Evolutionary conservation across 2,888 invertebrate species (phyloP).

Genomic region (Villa cingulata): DNA sequence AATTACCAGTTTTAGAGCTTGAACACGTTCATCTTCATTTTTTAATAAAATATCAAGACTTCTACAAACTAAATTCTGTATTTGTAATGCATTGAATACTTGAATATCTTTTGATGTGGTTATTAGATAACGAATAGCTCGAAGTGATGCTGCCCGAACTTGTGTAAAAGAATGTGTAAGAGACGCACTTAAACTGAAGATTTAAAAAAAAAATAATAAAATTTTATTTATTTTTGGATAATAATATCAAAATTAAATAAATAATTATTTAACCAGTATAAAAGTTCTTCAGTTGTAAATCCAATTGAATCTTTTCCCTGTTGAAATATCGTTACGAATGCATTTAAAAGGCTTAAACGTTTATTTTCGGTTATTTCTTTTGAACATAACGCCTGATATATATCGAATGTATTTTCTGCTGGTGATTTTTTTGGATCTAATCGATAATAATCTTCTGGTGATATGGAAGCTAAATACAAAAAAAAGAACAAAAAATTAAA

Average conservation of each 20-base stretch:
- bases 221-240: constrained; percentile 17
- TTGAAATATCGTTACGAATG: constrained; percentile 59
- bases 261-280: constrained; percentile 51
- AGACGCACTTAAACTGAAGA: constrained; percentile 68
- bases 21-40: constrained; percentile 85
- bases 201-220: too few species aligned
- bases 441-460: constrained; percentile 48
- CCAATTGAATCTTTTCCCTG: constrained; percentile 39
- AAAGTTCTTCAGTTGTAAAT: constrained; percentile 65
- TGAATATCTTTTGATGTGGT: constrained; percentile 64
- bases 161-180: constrained; percentile 78
- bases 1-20: constrained; percentile 69
- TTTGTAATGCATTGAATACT: constrained; percentile 63
- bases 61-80: constrained; percentile 69
- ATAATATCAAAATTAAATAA: too few species aligned
- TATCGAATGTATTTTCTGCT: constrained; percentile 49
- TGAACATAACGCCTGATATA: constrained; percentile 45
- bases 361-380: constrained; percentile 53
- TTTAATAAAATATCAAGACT: constrained; percentile 80
- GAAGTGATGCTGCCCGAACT: constrained; percentile 75
- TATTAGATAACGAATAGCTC: constrained; percentile 75
- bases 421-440: constrained; percentile 46
- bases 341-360: constrained; percentile 76
- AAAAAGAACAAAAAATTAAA: too few species aligned
- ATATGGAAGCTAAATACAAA: not conserved